Conservation (phyloP, 2,888 invertebrate genomes). For the Geophilus truncorum region DNA sequence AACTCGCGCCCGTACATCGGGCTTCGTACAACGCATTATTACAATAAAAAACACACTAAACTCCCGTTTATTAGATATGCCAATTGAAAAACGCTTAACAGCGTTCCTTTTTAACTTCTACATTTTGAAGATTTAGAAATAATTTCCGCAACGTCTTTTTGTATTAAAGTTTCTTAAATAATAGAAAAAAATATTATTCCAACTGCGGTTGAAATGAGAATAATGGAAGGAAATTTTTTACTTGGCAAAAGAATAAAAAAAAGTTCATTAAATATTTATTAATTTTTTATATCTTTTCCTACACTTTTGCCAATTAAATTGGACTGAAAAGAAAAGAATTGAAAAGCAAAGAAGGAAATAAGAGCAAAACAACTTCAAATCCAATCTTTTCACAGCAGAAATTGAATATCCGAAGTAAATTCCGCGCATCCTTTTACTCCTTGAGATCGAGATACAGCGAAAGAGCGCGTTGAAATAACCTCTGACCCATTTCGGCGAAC, state of each 20-base stretch:
- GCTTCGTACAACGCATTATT: neutral
- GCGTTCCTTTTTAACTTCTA: too few species aligned
- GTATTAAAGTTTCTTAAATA: neutral
- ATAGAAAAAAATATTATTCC: neutral
- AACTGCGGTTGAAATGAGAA: neutral
- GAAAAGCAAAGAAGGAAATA: neutral
- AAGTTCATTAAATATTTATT: neutral
- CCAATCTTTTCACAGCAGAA: conserved; percentile 9
- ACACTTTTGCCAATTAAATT: neutral
- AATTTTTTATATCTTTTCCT: neutral
- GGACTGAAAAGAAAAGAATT: neutral
- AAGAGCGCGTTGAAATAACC: conserved; percentile 1
- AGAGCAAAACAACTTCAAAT: conserved; percentile 15
- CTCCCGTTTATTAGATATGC: neutral
- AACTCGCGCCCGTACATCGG: neutral
- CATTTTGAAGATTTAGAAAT: neutral
- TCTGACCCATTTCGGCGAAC: neutral
- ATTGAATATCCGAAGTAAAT: conserved; percentile 21
- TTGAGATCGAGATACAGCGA: conserved; percentile 1
- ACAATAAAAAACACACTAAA: neutral
- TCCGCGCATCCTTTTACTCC: conserved; percentile 24
- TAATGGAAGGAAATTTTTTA: neutral
- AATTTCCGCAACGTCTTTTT: neutral
- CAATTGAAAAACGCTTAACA: neutral
- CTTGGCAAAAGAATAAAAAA: neutral